Conservation (phyloP, 2,888 invertebrate genomes). For the Neocrepidodera transversa region DNA sequence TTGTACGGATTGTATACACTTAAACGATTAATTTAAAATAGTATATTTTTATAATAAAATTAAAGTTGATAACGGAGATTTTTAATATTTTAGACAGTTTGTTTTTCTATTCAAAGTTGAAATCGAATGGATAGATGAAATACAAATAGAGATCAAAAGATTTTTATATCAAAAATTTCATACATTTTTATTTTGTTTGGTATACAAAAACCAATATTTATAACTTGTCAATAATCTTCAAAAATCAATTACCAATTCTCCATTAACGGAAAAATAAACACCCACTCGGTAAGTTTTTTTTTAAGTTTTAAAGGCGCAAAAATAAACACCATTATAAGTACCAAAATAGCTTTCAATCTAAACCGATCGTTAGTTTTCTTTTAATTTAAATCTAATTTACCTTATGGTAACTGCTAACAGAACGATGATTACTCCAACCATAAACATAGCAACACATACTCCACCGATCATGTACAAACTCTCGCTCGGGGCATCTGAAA, state of each 20-base stretch:
- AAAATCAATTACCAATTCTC: no score
- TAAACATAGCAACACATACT: slow-evolving; percentile 82
- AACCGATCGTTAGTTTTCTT: slow-evolving; percentile 13
- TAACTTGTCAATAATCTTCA: no score
- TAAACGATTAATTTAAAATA: no score
- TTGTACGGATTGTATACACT: no score
- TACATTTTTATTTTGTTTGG: no score
- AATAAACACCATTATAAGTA: slow-evolving; percentile 22
- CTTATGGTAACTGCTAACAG: slow-evolving; percentile 83
- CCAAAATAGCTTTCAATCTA: slow-evolving; percentile 26
- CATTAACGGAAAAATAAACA: no score
- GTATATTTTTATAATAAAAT: background rate
- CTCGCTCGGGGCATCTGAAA: slow-evolving; percentile 85
- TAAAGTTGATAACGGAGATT: background rate
- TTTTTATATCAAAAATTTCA: no score
- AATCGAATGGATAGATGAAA: background rate
- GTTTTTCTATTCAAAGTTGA: background rate
- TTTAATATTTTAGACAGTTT: background rate
- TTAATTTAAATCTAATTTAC: slow-evolving; percentile 60
- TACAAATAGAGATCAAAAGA: no score
- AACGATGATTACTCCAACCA: slow-evolving; percentile 81
- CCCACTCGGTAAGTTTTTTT: background rate
- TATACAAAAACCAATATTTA: no score
- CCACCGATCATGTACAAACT: slow-evolving; percentile 85
- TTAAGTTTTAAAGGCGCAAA: background rate